A percentile compares a stretch with the other conserved stretches of the same genome.
Conservation (phyloP, 1,140 invertebrate species). For the Lutraria rhynchaena region DNA sequence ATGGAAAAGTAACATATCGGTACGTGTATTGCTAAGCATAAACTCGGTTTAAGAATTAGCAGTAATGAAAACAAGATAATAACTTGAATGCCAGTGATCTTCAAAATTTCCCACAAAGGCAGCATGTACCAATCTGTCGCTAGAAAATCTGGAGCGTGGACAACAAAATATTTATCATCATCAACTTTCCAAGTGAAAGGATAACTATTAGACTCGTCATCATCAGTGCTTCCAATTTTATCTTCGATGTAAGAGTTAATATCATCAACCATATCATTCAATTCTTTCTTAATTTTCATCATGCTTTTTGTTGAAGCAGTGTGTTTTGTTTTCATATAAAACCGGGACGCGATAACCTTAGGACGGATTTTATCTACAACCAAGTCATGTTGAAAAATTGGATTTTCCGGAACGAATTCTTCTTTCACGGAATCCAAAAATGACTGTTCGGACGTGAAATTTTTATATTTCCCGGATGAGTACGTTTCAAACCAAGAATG, state of each 20-base stretch:
- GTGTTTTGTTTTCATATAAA: constrained; percentile 34
- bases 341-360: constrained; percentile 2
- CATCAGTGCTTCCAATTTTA: neutral
- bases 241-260: constrained; percentile 34
- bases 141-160: constrained; percentile 23
- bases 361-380: neutral
- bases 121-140: constrained; percentile 25
- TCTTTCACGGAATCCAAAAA: neutral
- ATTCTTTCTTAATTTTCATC: constrained; percentile 29
- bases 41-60: constrained; percentile 6
- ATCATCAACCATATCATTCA: neutral
- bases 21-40: neutral
- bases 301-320: constrained; percentile 15
- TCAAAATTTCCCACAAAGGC: constrained; percentile 24
- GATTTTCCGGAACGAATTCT: neutral
- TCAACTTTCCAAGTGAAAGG: constrained; percentile 2
- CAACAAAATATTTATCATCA: constrained; percentile 17
- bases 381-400: constrained; percentile 24
- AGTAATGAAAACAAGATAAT: neutral
- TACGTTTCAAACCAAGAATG: constrained; percentile 26
- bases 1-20: constrained; percentile 35
- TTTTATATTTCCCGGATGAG: neutral
- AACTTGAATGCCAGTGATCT: constrained; percentile 5
- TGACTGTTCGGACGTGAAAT: neutral
- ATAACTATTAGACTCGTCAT: neutral